Percentiles rank a stretch among this genome's conserved stretches.
Evolutionary conservation across 2,797 vertebrate genomes (phyloP).

Genomic region (Malurus splendens): DNA sequence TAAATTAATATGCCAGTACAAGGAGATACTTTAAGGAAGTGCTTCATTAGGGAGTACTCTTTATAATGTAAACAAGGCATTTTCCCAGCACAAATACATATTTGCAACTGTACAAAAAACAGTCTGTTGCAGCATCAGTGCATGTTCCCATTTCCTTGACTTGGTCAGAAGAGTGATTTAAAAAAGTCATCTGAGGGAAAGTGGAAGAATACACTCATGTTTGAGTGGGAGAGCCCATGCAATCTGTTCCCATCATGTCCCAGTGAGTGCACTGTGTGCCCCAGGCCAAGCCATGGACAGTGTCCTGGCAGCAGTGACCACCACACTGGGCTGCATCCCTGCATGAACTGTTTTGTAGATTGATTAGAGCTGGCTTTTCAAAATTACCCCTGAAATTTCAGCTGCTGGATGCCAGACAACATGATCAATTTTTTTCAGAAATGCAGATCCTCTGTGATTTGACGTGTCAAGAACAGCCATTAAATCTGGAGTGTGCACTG

Average conservation of each 20-base stretch:
- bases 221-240: background rate
- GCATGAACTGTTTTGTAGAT: background rate
- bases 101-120: background rate
- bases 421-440: background rate
- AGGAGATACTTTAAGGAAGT: background rate
- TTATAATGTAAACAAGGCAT: background rate
- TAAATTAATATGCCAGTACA: background rate
- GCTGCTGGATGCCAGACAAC: background rate
- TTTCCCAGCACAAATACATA: background rate
- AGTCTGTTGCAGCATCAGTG: background rate
- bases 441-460: background rate
- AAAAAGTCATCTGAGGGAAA: background rate
- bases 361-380: background rate
- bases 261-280: background rate
- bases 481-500: background rate
- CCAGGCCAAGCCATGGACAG: rapidly evolving
- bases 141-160: background rate
- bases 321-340: background rate
- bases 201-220: background rate
- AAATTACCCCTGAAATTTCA: background rate
- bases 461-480: background rate
- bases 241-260: rapidly evolving
- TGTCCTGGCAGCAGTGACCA: background rate
- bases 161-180: background rate
- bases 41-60: background rate